Percentiles rank a stretch among this genome's conserved stretches.
phyloP scores from a whole-genome alignment of 2,888 invertebrate genomes.

The Melangyna quadrimaculata region DNA sequence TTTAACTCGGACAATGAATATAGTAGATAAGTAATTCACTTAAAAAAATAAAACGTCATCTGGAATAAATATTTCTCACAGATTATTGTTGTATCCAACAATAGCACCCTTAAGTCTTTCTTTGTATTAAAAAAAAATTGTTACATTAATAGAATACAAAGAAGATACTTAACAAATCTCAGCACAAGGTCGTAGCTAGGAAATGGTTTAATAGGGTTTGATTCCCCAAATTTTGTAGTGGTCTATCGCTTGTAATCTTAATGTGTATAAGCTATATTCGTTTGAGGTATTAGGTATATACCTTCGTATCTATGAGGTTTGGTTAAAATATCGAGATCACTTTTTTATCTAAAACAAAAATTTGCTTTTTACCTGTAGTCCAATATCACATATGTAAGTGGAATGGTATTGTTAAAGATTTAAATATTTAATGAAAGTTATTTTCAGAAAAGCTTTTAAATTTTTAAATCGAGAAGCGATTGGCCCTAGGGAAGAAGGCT shows the following conservation, averaged over 20 bases:
- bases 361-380: too few species aligned
- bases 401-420: background rate
- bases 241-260: too few species aligned
- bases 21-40: background rate
- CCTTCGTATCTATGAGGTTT: too few species aligned
- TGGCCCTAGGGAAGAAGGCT: too few species aligned
- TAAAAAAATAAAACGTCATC: background rate
- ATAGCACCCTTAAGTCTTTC: background rate
- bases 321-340: too few species aligned
- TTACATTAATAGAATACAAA: constrained; percentile 2
- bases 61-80: background rate
- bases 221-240: background rate
- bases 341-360: too few species aligned
- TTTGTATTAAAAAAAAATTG: background rate
- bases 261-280: too few species aligned
- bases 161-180: background rate
- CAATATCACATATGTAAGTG: too few species aligned
- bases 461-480: too few species aligned
- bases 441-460: too few species aligned
- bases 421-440: too few species aligned
- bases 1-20: constrained; percentile 3
- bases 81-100: background rate
- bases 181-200: background rate
- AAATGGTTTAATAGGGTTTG: background rate
- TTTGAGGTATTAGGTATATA: too few species aligned